Conservation (phyloP, 2,888 invertebrate species). For the Aricia artaxerxes region DNA sequence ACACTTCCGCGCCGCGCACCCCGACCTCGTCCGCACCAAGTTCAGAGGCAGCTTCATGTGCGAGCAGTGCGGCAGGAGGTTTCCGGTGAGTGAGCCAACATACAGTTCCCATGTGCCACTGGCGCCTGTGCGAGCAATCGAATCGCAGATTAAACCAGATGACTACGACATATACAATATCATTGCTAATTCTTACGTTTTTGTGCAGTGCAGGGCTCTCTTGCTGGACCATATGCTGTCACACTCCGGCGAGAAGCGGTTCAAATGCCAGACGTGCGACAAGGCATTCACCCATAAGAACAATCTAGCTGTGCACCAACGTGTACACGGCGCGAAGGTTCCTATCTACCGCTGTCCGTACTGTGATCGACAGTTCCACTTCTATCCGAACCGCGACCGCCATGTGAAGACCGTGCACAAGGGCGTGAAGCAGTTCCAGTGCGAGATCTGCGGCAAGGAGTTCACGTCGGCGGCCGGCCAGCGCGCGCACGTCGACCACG, state of each 20-base stretch:
- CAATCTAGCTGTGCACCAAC: conserved; percentile 28
- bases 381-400: conserved; percentile 26
- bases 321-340: conserved; percentile 19
- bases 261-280: conserved; percentile 27
- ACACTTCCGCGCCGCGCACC: no score
- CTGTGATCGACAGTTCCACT: conserved; percentile 24
- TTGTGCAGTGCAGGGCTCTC: conserved; percentile 21
- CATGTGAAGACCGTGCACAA: conserved; percentile 27
- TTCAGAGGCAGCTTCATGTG: no score
- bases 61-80: background rate
- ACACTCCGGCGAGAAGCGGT: conserved; percentile 23
- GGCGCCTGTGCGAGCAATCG: no score
- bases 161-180: background rate
- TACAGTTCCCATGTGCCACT: no score
- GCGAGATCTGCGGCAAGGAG: conserved; percentile 32
- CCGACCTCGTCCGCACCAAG: no score
- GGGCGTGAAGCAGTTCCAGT: conserved; percentile 26
- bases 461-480: conserved; percentile 11
- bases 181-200: background rate
- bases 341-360: conserved; percentile 28
- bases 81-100: background rate
- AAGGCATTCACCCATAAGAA: conserved; percentile 26
- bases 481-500: conserved; percentile 26
- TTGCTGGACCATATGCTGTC: conserved; percentile 29
- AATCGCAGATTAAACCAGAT: no score